A percentile compares a stretch with the other conserved stretches of the same genome.
These are phyloP conservation scores for Magallana ariakensis DNA, from an alignment of 1,140 invertebrate species.

Conservation along the genomic window DNA sequence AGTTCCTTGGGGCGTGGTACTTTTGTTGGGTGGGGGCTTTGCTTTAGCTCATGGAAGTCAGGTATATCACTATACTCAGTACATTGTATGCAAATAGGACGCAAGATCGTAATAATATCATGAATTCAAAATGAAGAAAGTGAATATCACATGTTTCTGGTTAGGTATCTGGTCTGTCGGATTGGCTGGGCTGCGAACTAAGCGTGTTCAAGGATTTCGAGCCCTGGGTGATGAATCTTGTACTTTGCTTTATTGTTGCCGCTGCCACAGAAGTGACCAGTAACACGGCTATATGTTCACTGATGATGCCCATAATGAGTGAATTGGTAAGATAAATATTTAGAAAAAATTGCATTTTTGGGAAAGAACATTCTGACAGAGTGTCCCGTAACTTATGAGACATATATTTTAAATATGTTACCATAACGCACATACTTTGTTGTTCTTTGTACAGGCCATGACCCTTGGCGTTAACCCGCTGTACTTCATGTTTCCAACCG, in stretches of 20 bases:
- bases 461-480: conserved; percentile 86
- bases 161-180: conserved; percentile 75
- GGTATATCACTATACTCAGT: conserved; percentile 49
- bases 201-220: conserved; percentile 66
- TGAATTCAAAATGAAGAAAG: no score
- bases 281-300: conserved; percentile 81
- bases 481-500: conserved; percentile 92
- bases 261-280: conserved; percentile 80
- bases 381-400: neutral
- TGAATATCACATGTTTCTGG: neutral
- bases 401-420: no score
- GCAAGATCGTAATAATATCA: no score
- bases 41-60: conserved; percentile 84
- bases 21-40: conserved; percentile 88
- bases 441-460: conserved; percentile 78
- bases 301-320: conserved; percentile 80
- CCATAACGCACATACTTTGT: neutral
- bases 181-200: conserved; percentile 71
- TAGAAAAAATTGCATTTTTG: neutral
- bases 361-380: neutral
- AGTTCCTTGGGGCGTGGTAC: conserved; percentile 80
- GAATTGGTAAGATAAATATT: conserved; percentile 74
- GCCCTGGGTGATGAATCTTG: conserved; percentile 71
- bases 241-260: conserved; percentile 77
- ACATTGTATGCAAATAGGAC: no score